Evolutionary conservation across 2,113 vertebrate genomes (phyloP), one percentile per base, ranked within the genome.

Genomic region (Aphyosemion australe): DNA sequence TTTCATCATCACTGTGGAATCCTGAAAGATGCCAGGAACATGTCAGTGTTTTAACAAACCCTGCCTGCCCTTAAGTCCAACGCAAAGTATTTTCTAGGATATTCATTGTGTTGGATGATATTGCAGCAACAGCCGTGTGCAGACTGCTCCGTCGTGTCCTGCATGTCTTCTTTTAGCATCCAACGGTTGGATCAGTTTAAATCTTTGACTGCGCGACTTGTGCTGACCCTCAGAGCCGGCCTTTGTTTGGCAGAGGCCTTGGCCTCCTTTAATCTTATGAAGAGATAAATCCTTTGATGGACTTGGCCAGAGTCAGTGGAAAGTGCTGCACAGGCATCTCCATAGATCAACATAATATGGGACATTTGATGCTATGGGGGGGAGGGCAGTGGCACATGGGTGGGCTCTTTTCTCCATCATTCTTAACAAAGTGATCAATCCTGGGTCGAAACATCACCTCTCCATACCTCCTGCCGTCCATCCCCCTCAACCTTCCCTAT

Each of bases 261-360:
- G 72, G 69, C 73, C 82, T 85, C 83, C 92, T 92, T 92, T 93
- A 92, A 93, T 93, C 92, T 92, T 73, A 75, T 41, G 74, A 79
- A 69, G 87, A 91, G 91, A 92, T 92, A 90, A 90, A 92, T 90
- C 90, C 85, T 90, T 85, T 88, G 91, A 91, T 87, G 89, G 89
- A 86, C 88, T 89, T 86, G 85, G 84, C 76, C 87, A 84, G 88
- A 80, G 83, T 90, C 78, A 68, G 84, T 85, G 89, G 80, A 90
- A 89, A 91, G 91, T 89, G 87, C 83, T 76, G 84, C 75, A 77
- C 54, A 45, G 78, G 82, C 85, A 72, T 84, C 74, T 82, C 82
- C 86, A 92, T 93, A 92, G 80, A 92, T 93, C 92, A 93, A 86
- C 76, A 62, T 74, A 87, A 87, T 89, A 75, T 76, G 65, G 75